These are phyloP conservation scores for Neostethus bicornis DNA, from an alignment of 2,797 vertebrate species.

Conservation along the genomic window DNA sequence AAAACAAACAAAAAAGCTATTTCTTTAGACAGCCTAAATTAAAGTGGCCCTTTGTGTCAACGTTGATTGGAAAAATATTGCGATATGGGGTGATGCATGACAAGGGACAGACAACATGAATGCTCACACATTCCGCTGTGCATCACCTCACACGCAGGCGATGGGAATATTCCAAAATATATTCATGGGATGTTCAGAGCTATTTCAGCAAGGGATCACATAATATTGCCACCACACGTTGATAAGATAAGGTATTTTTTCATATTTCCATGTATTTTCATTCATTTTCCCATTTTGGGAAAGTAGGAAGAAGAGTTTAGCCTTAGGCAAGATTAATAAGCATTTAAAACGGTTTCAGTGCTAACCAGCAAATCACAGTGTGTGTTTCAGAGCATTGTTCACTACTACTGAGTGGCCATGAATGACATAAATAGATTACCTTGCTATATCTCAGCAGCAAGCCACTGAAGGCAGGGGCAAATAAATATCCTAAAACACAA, in stretches of 20 bases:
- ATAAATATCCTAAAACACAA: constrained; percentile 55
- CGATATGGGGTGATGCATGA: constrained; percentile 45
- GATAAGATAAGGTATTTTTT: constrained; percentile 82
- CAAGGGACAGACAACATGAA: constrained; percentile 54
- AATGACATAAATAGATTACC: constrained; percentile 78
- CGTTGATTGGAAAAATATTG: constrained; percentile 61
- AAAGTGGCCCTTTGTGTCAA: constrained; percentile 58
- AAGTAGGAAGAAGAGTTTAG: constrained; percentile 68
- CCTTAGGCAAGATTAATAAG: constrained; percentile 80
- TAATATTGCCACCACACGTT: constrained; percentile 74
- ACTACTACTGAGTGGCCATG: constrained; percentile 77
- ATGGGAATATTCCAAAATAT: constrained; percentile 77
- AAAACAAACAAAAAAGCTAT: constrained; percentile 29
- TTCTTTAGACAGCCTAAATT: constrained; percentile 50
- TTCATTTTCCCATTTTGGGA: constrained; percentile 78
- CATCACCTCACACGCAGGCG: constrained; percentile 66
- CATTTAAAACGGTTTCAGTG: constrained; percentile 82
- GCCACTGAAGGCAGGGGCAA: constrained; percentile 46
- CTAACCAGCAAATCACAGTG: constrained; percentile 78
- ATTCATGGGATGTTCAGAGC: constrained; percentile 78
- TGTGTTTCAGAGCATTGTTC: constrained; percentile 79
- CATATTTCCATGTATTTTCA: constrained; percentile 80
- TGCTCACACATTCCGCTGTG: constrained; percentile 53
- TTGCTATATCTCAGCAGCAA: constrained; percentile 51
- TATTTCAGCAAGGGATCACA: constrained; percentile 76